Evolutionary conservation across 2,888 invertebrate genomes (phyloP).

Genomic region (Idaea dimidiata): DNA sequence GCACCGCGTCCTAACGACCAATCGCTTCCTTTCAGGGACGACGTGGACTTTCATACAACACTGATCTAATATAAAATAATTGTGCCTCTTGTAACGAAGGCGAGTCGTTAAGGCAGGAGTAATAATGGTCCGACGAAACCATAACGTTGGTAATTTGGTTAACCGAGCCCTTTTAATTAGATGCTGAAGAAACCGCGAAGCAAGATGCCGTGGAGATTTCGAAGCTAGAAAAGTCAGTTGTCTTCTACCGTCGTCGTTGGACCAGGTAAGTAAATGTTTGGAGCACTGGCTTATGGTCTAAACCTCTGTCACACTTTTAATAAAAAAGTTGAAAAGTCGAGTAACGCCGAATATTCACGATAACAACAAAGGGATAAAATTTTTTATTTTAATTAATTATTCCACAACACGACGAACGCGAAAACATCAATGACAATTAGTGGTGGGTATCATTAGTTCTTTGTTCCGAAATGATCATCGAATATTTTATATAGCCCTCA

Average conservation of each 20-base stretch:
- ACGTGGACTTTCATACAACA: not conserved
- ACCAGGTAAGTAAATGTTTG: not conserved
- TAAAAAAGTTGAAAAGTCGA: no score
- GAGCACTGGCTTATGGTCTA: not conserved
- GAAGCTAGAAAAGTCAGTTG: slow-evolving; percentile 1
- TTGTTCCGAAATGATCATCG: no score
- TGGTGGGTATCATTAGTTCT: no score
- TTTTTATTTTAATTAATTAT: no score
- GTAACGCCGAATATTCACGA: no score
- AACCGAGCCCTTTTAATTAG: slow-evolving; percentile 61
- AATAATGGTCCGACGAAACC: slow-evolving; percentile 60
- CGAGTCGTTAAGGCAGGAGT: slow-evolving; percentile 43
- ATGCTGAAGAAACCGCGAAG: slow-evolving; percentile 48
- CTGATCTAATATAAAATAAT: not conserved
- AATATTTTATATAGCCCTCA: no score
- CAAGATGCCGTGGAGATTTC: slow-evolving; percentile 23
- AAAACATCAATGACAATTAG: no score
- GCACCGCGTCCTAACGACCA: not conserved
- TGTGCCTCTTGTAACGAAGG: slow-evolving; percentile 5
- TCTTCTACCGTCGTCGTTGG: not conserved
- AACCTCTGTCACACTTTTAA: not conserved
- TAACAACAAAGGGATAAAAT: no score
- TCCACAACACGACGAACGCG: no score
- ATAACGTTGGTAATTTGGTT: slow-evolving; percentile 58
- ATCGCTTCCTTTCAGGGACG: not conserved